Evolutionary conservation across 2,888 invertebrate species (phyloP), one percentile per base, ranked within the genome.

Genomic region (Caenorhabditis virilis): DNA sequence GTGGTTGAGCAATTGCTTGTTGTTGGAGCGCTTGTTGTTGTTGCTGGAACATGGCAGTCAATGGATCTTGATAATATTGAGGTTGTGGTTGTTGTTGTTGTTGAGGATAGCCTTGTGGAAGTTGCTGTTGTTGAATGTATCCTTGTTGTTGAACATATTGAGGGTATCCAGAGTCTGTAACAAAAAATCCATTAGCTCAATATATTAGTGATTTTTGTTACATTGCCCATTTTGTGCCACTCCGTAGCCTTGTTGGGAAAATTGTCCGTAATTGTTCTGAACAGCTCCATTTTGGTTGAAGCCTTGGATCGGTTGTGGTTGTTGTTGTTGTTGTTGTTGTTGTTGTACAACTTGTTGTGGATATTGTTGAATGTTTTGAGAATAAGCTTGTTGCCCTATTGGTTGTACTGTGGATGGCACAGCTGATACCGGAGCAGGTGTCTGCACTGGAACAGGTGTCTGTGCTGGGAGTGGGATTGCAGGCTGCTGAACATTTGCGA

Each of bases 241-340:
- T 30, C 64, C 64, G 20, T 65, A 65, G 4, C 53, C 59, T 52
- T 59, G 59, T 39, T 65, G 64, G 23, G 59, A 55, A 33, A 65
- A 56, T 27, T 65, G 64, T 36, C 59, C 64, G 16, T 60, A 60
- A 33, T 46, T 63, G 1, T 30, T 45, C 22, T 42, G 39, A 23
- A 39, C 50, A 18, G 46, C 43, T n/a, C 42, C 54, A 23, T 45
- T 55, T 1, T 16, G 48, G n/a, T 20, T n/a, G n/a, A n/a, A n/a
- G n/a, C n/a, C n/a, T n/a, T n/a, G n/a, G n/a, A n/a, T n/a, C n/a
- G n/a, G n/a, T n/a, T n/a, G n/a, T n/a, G n/a, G n/a, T 42, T 22
- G 42, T 22, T 42, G 39, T 39, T 9, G 39, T 39, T 48, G 51
- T 30, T 27, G 42, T 5, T 16, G 38, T 49, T 54, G 60, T 43